These are phyloP conservation scores for Astropecten irregularis DNA, from an alignment of 53 echinoderm and acorn worm species.

Conservation along the genomic window DNA sequence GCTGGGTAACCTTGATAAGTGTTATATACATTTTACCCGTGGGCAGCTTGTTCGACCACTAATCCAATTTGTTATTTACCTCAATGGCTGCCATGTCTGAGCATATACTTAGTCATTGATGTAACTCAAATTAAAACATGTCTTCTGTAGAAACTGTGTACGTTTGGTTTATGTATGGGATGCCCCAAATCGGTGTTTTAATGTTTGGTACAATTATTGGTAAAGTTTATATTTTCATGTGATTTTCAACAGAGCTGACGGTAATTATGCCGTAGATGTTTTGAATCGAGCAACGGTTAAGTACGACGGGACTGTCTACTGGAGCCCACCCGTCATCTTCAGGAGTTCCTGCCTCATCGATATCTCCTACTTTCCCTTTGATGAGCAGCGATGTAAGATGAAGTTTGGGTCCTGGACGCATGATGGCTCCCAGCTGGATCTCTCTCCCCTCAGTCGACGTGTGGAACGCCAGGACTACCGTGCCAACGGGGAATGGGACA, in stretches of 20 bases:
- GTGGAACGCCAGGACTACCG: conserved; percentile 83
- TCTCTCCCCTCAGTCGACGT: conserved; percentile 49
- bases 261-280: conserved; percentile 69
- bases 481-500: conserved; percentile 92
- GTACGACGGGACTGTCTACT: conserved; percentile 76
- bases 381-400: conserved; percentile 84
- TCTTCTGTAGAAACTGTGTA: too few relatives aligned
- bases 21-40: too few relatives aligned
- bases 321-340: conserved; percentile 88
- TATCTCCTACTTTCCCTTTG: conserved; percentile 87
- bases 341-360: conserved; percentile 81
- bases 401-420: conserved; percentile 93
- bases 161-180: too few relatives aligned
- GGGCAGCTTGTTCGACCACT: too few relatives aligned
- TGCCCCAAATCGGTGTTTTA: too few relatives aligned
- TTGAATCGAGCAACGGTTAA: conserved; percentile 74
- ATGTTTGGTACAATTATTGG: too few relatives aligned
- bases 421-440: conserved; percentile 73
- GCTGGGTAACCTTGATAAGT: too few relatives aligned
- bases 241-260: conserved; percentile 80
- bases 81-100: too few relatives aligned
- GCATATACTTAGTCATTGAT: too few relatives aligned
- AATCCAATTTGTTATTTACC: too few relatives aligned
- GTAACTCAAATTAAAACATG: too few relatives aligned
- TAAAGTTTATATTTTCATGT: too few relatives aligned